Evolutionary conservation across 2,797 vertebrate species (phyloP).

Genomic region (Mustela erminea): DNA sequence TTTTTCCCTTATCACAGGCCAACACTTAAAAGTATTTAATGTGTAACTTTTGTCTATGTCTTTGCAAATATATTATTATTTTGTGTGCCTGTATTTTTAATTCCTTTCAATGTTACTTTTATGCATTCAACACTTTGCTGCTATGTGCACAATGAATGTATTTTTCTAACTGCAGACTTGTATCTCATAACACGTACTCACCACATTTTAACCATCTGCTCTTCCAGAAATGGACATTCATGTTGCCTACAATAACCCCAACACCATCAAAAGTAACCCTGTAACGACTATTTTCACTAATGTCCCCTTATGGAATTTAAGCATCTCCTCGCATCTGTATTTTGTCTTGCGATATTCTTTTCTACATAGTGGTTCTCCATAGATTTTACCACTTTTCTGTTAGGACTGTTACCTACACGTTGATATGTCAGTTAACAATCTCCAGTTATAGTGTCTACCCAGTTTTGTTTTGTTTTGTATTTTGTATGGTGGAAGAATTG

Average conservation of each 20-base stretch:
- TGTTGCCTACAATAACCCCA: neutral
- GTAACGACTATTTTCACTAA: neutral
- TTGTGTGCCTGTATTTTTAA: neutral
- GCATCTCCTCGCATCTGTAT: neutral
- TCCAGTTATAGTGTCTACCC: neutral
- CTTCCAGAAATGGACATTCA: neutral
- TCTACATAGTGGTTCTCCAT: neutral
- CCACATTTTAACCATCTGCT: neutral
- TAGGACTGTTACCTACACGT: neutral
- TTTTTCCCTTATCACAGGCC: neutral
- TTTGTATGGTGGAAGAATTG: neutral
- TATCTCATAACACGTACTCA: neutral
- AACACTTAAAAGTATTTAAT: slow-evolving; percentile 25
- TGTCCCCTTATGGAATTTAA: neutral
- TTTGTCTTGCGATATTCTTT: neutral
- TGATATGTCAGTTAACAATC: neutral
- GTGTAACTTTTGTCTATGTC: neutral
- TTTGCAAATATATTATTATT: neutral
- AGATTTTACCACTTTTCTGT: neutral
- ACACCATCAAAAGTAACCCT: neutral
- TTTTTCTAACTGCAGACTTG: neutral
- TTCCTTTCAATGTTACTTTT: slow-evolving; percentile 1
- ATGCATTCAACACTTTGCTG: neutral
- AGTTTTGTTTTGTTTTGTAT: neutral
- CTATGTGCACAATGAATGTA: neutral